A percentile compares a stretch with the other conserved stretches of the same genome.
Conservation (phyloP, 2,888 invertebrate genomes). For the Eudasyphora cyanicolor region DNA sequence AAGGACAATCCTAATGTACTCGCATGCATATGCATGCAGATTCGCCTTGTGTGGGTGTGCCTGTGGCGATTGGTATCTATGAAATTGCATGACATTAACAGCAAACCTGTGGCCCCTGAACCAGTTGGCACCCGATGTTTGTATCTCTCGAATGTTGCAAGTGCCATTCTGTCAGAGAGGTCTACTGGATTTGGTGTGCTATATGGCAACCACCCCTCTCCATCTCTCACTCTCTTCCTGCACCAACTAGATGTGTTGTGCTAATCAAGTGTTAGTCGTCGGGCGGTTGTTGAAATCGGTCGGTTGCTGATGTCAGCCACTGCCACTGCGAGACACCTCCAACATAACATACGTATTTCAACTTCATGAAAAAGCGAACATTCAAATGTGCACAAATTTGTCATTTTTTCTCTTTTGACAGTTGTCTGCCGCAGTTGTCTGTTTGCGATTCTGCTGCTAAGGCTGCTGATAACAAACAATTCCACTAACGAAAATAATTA, state of each 20-base stretch:
- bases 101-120: slow-evolving; percentile 12
- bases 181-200: not conserved
- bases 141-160: not conserved
- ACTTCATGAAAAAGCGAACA: slow-evolving; percentile 7
- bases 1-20: no score
- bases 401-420: slow-evolving; percentile 12
- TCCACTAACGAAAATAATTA: slow-evolving; percentile 21
- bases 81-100: not conserved
- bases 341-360: slow-evolving; percentile 13
- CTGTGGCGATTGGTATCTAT: slow-evolving; percentile 8
- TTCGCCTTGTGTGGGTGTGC: slow-evolving; percentile 2
- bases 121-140: not conserved
- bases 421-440: slow-evolving; percentile 10
- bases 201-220: not conserved
- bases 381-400: slow-evolving; percentile 13
- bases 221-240: not conserved
- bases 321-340: not conserved
- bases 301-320: slow-evolving; percentile 13
- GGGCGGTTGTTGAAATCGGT: not conserved
- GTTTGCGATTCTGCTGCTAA: not conserved
- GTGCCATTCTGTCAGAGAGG: not conserved
- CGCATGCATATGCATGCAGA: not conserved
- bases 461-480: not conserved
- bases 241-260: not conserved
- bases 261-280: not conserved